Evolutionary conservation across 2,797 vertebrate species (phyloP).

Genomic region (Alca torda): DNA sequence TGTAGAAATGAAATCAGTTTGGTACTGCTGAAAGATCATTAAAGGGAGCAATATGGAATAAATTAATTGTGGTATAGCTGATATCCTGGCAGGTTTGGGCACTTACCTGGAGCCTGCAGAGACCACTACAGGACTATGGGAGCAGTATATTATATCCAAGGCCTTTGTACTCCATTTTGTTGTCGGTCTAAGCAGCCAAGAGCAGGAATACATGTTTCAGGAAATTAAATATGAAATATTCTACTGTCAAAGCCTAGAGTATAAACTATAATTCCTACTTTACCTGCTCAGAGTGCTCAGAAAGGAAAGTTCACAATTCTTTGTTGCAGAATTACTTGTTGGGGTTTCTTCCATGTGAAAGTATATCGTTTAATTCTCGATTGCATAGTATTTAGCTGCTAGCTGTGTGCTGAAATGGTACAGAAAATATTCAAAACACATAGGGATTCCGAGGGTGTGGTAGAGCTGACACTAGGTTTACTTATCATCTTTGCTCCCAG

Average conservation of each 20-base stretch:
- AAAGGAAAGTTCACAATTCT: not conserved
- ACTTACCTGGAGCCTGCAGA: conserved; percentile 5
- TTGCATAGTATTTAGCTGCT: not conserved
- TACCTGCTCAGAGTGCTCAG: not conserved
- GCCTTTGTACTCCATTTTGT: conserved; percentile 35
- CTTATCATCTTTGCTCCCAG: not conserved
- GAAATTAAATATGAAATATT: conserved; percentile 55
- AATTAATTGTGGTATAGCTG: conserved; percentile 20
- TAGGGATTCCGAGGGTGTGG: not conserved
- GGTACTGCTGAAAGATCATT: conserved; percentile 28
- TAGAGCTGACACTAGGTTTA: not conserved
- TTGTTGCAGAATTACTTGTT: not conserved
- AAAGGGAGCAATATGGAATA: conserved; percentile 28
- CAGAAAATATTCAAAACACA: not conserved
- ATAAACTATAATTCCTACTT: conserved; percentile 21
- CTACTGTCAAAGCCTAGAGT: not conserved
- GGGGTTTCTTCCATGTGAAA: not conserved
- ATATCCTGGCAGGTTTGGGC: conserved; percentile 16
- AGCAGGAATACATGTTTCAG: conserved; percentile 38
- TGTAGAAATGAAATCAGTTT: conserved; percentile 31
- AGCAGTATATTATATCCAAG: conserved; percentile 26
- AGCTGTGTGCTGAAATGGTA: not conserved
- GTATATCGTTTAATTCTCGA: not conserved
- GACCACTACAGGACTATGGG: not conserved
- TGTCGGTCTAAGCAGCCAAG: conserved; percentile 35